These are phyloP conservation scores for Ptiloglossa arizonensis DNA, from an alignment of 1,140 invertebrate genomes.

Conservation along the genomic window DNA sequence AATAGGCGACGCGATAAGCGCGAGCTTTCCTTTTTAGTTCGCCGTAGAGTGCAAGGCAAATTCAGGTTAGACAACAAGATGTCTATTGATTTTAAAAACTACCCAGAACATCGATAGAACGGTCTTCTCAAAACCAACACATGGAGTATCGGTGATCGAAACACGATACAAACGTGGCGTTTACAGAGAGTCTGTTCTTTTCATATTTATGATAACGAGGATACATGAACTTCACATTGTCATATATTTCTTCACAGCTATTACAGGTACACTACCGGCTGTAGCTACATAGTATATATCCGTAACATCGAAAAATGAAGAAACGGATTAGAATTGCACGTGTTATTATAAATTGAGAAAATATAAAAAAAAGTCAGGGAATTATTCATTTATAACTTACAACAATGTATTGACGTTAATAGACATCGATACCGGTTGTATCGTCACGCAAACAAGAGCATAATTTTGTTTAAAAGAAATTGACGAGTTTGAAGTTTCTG, in stretches of 20 bases:
- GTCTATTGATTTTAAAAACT: constrained; percentile 30
- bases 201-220: not conserved
- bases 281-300: not conserved
- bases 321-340: no score
- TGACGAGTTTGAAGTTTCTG: no score
- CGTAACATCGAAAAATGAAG: not conserved
- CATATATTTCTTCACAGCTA: not conserved
- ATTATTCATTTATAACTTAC: no score
- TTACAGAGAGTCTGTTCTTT: not conserved
- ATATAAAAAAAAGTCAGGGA: no score
- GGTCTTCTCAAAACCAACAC: not conserved
- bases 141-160: not conserved
- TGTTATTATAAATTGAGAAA: no score
- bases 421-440: no score
- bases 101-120: not conserved
- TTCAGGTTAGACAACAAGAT: constrained; percentile 53
- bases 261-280: constrained; percentile 5
- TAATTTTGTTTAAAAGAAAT: no score
- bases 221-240: constrained; percentile 7
- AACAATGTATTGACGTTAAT: no score
- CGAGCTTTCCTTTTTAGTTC: constrained; percentile 32
- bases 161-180: constrained; percentile 14
- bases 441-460: no score
- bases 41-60: constrained; percentile 56
- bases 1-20: constrained; percentile 10